These are phyloP conservation scores for Lampropteryx suffumata DNA, from an alignment of 2,888 invertebrate species.

Conservation along the genomic window DNA sequence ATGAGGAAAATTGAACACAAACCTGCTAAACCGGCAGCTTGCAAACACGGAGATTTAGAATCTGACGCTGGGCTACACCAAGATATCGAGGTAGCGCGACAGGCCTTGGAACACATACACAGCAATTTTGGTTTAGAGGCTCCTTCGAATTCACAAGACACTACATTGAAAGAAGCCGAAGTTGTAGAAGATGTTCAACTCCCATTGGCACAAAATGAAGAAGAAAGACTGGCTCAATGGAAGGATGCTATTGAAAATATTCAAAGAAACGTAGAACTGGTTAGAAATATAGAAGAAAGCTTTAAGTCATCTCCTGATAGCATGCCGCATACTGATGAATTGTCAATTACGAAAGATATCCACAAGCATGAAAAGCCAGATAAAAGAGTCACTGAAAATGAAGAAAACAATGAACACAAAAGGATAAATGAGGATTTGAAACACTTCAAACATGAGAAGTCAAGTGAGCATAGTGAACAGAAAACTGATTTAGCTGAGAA, in stretches of 20 bases:
- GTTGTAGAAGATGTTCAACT: slow-evolving; percentile 39
- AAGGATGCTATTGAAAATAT: slow-evolving; percentile 61
- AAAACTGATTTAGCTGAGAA: slow-evolving; percentile 25
- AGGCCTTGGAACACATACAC: slow-evolving; percentile 61
- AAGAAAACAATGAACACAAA: slow-evolving; percentile 19
- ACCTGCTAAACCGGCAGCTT: slow-evolving; percentile 37
- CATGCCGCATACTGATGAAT: slow-evolving; percentile 10
- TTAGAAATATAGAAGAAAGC: slow-evolving; percentile 64
- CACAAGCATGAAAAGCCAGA: slow-evolving; percentile 17
- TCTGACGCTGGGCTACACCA: slow-evolving; percentile 56
- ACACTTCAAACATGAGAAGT: slow-evolving; percentile 25
- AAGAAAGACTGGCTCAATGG: slow-evolving; percentile 64
- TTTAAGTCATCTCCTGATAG: slow-evolving; percentile 41
- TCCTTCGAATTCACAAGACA: slow-evolving; percentile 44
- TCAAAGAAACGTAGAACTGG: slow-evolving; percentile 59
- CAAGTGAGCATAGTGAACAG: slow-evolving; percentile 20
- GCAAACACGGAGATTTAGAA: slow-evolving; percentile 41
- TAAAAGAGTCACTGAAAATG: slow-evolving; percentile 26
- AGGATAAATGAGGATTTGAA: not conserved
- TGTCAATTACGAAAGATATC: not conserved
- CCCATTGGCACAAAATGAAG: slow-evolving; percentile 47
- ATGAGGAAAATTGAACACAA: slow-evolving; percentile 53
- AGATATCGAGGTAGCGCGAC: slow-evolving; percentile 62
- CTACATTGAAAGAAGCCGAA: slow-evolving; percentile 40
- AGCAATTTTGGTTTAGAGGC: slow-evolving; percentile 57